Evolutionary conservation across 2,113 vertebrate genomes (phyloP).

Genomic region (Asarcornis scutulata): DNA sequence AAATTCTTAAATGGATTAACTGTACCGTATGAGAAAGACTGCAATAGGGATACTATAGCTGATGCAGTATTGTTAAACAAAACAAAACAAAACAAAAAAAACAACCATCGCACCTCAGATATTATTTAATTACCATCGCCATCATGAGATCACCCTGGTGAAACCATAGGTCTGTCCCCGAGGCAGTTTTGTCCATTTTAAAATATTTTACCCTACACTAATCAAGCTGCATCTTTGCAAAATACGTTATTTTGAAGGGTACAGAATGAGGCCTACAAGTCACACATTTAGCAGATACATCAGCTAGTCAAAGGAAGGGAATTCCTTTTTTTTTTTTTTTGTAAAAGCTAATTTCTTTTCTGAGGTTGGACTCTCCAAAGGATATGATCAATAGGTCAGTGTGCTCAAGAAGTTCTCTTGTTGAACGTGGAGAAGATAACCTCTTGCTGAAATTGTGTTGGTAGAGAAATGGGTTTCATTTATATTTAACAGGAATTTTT

Average conservation of each 20-base stretch:
- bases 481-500: background rate
- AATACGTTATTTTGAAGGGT: background rate
- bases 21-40: background rate
- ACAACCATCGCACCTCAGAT: background rate
- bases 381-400: background rate
- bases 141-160: background rate
- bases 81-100: background rate
- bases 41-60: background rate
- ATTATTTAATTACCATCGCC: background rate
- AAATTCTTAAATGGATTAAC: background rate
- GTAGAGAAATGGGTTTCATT: background rate
- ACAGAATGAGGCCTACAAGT: background rate
- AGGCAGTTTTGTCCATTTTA: background rate
- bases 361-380: background rate
- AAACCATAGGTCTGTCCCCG: background rate
- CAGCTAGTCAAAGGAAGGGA: background rate
- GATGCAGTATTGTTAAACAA: background rate
- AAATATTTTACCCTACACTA: background rate
- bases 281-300: fast-evolving
- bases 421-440: background rate
- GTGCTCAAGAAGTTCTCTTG: background rate
- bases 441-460: fast-evolving
- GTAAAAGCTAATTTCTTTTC: background rate
- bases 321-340: background rate
- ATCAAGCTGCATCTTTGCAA: background rate